A percentile compares a stretch with the other conserved stretches of the same genome.
These are phyloP conservation scores for Leucosticte australis DNA, from an alignment of 2,113 vertebrate species.

Conservation along the genomic window DNA sequence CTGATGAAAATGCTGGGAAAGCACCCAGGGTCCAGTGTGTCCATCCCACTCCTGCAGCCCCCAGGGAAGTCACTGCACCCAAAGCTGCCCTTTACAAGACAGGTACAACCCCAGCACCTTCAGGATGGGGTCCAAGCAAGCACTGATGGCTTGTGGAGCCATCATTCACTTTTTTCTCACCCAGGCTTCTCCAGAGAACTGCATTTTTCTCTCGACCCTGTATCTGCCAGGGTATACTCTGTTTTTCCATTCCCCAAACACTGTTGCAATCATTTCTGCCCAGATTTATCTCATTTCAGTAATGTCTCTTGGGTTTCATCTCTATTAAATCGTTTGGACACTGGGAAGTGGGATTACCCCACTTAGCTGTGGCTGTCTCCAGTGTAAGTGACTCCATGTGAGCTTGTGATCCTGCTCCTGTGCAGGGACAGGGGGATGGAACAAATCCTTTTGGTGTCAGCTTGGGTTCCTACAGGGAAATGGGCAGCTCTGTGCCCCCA, in stretches of 20 bases:
- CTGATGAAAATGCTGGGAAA: background rate
- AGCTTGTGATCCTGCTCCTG: background rate
- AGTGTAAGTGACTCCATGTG: background rate
- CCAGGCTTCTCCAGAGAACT: background rate
- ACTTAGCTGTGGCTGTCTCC: background rate
- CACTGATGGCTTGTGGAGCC: background rate
- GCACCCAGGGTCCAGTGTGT: background rate
- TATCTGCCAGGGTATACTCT: background rate
- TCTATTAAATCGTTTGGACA: conserved; percentile 25
- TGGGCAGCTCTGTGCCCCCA: background rate
- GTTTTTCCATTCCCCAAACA: background rate
- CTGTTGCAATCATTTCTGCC: conserved; percentile 22
- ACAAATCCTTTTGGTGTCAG: background rate
- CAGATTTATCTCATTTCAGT: conserved; percentile 28
- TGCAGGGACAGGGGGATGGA: background rate
- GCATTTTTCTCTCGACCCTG: background rate
- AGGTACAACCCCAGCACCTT: background rate
- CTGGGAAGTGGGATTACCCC: background rate
- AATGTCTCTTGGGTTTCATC: background rate
- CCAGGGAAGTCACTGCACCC: background rate
- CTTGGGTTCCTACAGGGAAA: background rate
- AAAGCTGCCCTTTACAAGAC: background rate
- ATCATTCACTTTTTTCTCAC: background rate
- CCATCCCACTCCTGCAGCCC: background rate
- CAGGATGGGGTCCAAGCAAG: background rate